Base-by-base conservation (phyloP, 2,888 invertebrate genomes). In the Hemaris fuciformis region DNA sequence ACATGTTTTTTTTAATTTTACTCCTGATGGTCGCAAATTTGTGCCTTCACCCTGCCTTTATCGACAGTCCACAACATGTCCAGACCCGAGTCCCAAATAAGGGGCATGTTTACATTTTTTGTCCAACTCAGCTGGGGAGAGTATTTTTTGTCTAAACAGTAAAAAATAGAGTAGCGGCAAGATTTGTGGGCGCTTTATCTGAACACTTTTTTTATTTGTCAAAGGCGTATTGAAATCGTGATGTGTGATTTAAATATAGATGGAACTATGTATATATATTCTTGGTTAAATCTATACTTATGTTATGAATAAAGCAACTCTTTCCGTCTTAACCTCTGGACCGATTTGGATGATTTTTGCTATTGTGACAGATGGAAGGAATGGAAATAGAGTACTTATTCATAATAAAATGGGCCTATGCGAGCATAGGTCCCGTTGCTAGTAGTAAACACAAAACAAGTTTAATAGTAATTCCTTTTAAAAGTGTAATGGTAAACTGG, bases 101-200 rank as follows among this genome's bases (percentile, higher is more conserved):
- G 27, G 34, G 60, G 42, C 31, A 59, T 64, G 64, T 64, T 64
- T 64, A 61, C 57, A 42, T 64, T 64, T 64, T 64, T 61, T 61
- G 43, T 25, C 15, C 20, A 31, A 18, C 31, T 60, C 42, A 25
- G 46, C 46, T 46, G 25, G 38, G 38, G 34, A 34, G 38, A 18
- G 10, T 18, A 20, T 46, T 59, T 59, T 59, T 59, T 48, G 34
- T 34, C 22, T 22, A 3, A 27, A 59, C 13, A 34, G 46, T 34
- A 59, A 46, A 46, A 59, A 38, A 23, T 57, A 7, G 38, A 48
- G 45, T 46, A 48, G 59, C 31, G 20, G 41, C 23, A 23, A 59
- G 48, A 38, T 2, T 59, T 46, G 34, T 59, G 23, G 34, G 34
- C 48, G 45, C 38, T 45, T 59, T 57, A 20, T 57, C 15, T 57